These are phyloP conservation scores for Nymphicus hollandicus DNA, from an alignment of 2,113 vertebrate species.

Conservation along the genomic window DNA sequence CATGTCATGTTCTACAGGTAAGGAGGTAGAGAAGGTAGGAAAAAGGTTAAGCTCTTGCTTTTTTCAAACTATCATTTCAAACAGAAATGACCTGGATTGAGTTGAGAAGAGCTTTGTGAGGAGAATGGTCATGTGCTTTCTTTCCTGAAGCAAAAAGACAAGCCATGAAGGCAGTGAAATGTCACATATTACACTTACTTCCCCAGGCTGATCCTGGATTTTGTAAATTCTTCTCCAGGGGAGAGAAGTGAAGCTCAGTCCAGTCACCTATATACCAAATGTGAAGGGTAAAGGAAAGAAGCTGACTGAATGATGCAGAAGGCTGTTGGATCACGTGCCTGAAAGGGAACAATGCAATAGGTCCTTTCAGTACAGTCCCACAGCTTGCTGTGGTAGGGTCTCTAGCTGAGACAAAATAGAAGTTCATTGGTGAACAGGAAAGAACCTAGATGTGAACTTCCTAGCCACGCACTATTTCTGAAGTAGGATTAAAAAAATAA, in stretches of 20 bases:
- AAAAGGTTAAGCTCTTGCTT: background rate
- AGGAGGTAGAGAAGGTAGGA: background rate
- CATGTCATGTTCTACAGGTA: background rate
- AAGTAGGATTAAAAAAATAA: background rate
- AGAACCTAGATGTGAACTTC: background rate
- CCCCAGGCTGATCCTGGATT: background rate
- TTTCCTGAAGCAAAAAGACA: background rate
- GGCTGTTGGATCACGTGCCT: background rate
- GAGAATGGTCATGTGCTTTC: background rate
- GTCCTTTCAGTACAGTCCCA: background rate
- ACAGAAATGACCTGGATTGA: background rate
- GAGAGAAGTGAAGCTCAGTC: background rate
- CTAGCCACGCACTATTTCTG: background rate
- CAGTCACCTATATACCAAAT: background rate
- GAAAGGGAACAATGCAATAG: background rate
- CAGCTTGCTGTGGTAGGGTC: background rate
- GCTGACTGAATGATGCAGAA: accelerated
- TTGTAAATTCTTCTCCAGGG: background rate
- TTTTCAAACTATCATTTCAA: background rate
- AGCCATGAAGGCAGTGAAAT: background rate
- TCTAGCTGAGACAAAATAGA: background rate
- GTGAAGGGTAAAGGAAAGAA: background rate
- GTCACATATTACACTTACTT: background rate
- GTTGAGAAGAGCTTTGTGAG: background rate
- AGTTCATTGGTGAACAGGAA: background rate